Evolutionary conservation across 2,113 vertebrate species (phyloP).

Genomic region (Nothobranchius kuhntae): DNA sequence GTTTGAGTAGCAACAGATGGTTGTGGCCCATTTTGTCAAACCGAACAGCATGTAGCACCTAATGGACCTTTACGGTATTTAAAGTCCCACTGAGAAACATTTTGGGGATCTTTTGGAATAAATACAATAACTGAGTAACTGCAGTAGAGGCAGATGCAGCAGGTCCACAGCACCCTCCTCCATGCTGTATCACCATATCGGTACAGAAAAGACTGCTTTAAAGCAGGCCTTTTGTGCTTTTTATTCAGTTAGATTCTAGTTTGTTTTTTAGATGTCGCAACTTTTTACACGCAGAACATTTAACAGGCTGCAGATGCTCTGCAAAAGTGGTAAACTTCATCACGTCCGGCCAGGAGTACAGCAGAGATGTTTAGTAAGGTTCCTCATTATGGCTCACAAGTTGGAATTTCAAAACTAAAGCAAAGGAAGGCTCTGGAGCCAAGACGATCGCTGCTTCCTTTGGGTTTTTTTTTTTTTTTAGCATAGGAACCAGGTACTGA

Average conservation of each 20-base stretch:
- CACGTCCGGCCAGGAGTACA: background rate
- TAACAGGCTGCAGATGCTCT: background rate
- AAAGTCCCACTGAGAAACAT: background rate
- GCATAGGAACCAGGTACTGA: background rate
- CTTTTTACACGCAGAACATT: too few species aligned
- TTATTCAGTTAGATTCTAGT: too few species aligned
- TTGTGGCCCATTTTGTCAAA: background rate
- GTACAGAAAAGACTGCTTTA: too few species aligned
- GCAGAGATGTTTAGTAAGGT: background rate
- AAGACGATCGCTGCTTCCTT: too few species aligned
- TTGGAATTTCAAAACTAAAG: background rate
- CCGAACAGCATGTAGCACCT: slow-evolving; percentile 3
- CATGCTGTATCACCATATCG: too few species aligned
- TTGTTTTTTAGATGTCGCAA: too few species aligned
- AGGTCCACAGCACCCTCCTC: too few species aligned
- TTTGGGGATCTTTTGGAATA: background rate
- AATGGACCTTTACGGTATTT: background rate
- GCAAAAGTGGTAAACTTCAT: background rate
- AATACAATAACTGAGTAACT: too few species aligned
- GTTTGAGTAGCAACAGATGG: slow-evolving; percentile 16
- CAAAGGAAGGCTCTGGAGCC: background rate
- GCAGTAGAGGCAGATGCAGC: too few species aligned
- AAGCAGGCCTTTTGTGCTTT: too few species aligned
- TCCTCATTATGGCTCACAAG: background rate
- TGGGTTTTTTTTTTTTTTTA: background rate